phyloP scores from a whole-genome alignment of 2,113 vertebrate genomes.

The Ibidorhyncha struthersii region DNA sequence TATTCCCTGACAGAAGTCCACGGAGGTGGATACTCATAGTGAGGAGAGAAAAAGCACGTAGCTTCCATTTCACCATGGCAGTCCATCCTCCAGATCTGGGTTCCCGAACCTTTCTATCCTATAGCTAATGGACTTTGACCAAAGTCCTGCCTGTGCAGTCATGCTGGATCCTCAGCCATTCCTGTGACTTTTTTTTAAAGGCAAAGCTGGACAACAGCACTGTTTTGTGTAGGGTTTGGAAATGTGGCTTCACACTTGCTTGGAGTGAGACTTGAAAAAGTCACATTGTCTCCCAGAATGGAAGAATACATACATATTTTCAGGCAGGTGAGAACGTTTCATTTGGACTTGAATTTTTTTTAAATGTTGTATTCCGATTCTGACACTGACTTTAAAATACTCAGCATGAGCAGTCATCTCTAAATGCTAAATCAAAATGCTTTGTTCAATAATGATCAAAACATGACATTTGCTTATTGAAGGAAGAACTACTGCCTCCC shows the following conservation, averaged over 20 bases:
- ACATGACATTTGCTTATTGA: conserved; percentile 64
- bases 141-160: not conserved
- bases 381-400: conserved; percentile 55
- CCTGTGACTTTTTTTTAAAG: not conserved
- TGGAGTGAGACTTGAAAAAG: not conserved
- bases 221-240: not conserved
- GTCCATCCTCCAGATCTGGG: not conserved
- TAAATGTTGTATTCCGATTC: conserved; percentile 24
- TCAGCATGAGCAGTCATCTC: conserved; percentile 56
- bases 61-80: not conserved
- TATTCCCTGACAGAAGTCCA: not conserved
- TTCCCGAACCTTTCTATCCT: not conserved
- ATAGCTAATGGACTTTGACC: not conserved
- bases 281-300: not conserved
- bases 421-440: conserved; percentile 62
- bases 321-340: conserved; percentile 29
- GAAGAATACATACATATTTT: not conserved
- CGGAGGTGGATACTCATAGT: not conserved
- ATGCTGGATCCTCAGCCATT: not conserved
- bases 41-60: not conserved
- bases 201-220: not conserved
- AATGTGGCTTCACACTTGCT: not conserved
- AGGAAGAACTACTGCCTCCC: conserved; percentile 31
- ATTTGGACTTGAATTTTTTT: conserved; percentile 8
- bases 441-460: conserved; percentile 63